Evolutionary conservation across 2,797 vertebrate genomes (phyloP).

Genomic region (Rachycentron canadum): DNA sequence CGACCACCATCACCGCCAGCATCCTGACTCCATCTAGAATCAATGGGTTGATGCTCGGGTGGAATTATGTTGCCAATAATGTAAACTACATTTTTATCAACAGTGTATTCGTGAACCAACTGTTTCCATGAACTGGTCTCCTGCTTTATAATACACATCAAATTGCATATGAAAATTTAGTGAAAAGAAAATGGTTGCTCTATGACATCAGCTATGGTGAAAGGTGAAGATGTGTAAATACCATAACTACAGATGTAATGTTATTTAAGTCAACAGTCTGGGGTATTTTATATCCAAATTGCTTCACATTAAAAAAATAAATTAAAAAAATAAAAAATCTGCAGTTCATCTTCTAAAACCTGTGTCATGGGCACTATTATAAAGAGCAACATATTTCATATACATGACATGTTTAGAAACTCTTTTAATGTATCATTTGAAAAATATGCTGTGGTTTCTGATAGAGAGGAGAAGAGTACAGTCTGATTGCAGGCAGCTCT

Average conservation of each 20-base stretch:
- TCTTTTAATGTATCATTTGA: neutral
- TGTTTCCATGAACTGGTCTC: neutral
- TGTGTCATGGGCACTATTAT: rapidly evolving
- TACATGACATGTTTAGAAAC: neutral
- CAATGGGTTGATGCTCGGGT: neutral
- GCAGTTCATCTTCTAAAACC: neutral
- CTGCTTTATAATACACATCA: neutral
- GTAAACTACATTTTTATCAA: neutral
- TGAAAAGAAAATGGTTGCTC: neutral
- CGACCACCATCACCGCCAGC: neutral
- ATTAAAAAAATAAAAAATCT: too few relatives aligned
- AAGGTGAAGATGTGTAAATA: neutral
- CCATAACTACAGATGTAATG: neutral
- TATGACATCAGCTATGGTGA: neutral
- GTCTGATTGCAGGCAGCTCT: conserved; percentile 32
- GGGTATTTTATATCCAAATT: neutral
- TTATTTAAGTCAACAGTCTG: neutral
- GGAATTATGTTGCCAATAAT: conserved; percentile 4
- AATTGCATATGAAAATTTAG: neutral
- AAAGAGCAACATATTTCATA: neutral
- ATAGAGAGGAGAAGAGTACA: conserved; percentile 2
- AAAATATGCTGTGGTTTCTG: neutral
- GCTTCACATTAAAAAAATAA: neutral
- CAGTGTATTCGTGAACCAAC: too few relatives aligned
- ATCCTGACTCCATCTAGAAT: neutral